Evolutionary conservation across 1,140 invertebrate species (phyloP).

Genomic region (Neodiprion virginianus): DNA sequence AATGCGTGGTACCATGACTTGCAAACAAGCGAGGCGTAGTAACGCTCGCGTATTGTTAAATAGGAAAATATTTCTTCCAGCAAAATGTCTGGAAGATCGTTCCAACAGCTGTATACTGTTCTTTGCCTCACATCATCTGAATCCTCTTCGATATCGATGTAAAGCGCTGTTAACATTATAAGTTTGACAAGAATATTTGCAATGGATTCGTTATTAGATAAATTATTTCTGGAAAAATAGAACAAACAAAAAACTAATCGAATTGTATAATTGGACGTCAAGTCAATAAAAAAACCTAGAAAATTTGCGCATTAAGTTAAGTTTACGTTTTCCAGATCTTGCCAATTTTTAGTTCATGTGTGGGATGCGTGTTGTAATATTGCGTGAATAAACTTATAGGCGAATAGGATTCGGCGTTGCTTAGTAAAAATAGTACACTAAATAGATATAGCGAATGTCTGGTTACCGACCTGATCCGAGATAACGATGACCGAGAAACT

Average conservation of each 20-base stretch:
- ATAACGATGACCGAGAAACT: background rate
- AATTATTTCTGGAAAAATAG: constrained; percentile 16
- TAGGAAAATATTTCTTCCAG: constrained; percentile 80
- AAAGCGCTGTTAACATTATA: constrained; percentile 60
- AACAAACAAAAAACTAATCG: background rate
- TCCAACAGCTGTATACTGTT: constrained; percentile 70
- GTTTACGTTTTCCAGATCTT: constrained; percentile 36
- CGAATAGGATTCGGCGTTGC: no score
- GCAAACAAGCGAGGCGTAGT: constrained; percentile 79
- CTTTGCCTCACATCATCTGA: constrained; percentile 48
- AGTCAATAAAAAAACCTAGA: constrained; percentile 27
- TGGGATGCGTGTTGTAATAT: no score
- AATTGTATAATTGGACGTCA: no score
- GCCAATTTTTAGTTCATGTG: no score
- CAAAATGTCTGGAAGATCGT: constrained; percentile 75
- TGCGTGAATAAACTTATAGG: no score
- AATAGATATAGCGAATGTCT: no score
- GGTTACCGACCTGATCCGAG: no score
- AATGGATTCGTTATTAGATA: constrained; percentile 8
- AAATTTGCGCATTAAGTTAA: constrained; percentile 33
- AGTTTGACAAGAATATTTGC: constrained; percentile 8
- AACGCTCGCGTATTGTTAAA: constrained; percentile 72
- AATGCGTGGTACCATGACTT: constrained; percentile 75
- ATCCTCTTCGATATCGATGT: constrained; percentile 67
- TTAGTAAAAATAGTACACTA: no score